Evolutionary conservation across 1,140 invertebrate species (phyloP), one percentile per base, ranked within the genome.

Genomic region (Halotydeus destructor): DNA sequence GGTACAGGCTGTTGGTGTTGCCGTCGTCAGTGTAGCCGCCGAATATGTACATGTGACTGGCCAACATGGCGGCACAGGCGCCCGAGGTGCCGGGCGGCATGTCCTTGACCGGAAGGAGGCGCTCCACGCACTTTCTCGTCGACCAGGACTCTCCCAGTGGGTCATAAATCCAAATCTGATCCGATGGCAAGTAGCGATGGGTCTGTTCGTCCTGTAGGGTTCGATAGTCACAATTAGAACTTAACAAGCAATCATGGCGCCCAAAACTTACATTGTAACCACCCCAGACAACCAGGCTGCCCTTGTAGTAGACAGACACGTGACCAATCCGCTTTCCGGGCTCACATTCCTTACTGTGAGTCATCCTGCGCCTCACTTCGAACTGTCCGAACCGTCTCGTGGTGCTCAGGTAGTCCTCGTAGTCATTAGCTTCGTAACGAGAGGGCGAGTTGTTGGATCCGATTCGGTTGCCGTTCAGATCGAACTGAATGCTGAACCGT

Each of bases 31-130:
- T 16, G 43, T 55, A 54, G 42, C 64, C 64, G 50, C 60, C 62
- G 53, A 63, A 59, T 24, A 65, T 50, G 44, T 64, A 66, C 23
- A 64, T 45, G 37, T 49, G 46, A 34, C 59, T 51, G 16, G 55
- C 53, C 26, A 56, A 39, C 1, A 65, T 31, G 32, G 56, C 47
- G 23, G 51, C 59, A 35, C 50, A 50, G n/a, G 57, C 54, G 3
- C 62, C 62, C 14, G 61, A 62, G 22, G 54, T 57, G 9, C 53
- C 51, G 5, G 50, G 49, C 11, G 63, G 62, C 5, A 44, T 45
- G 24, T 46, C 41, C 9, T 14, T 19, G 3, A 6, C 22, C 19
- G 12, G 14, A 8, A 6, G 14, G 42, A 22, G n/a, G 40, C 22
- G 6, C 52, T 48, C 1, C 32, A 41, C 14, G 12, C 24, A 45